Evolutionary conservation across 2,113 vertebrate species (phyloP), one percentile per base, ranked within the genome.

Genomic region (Grammomys surdaster): DNA sequence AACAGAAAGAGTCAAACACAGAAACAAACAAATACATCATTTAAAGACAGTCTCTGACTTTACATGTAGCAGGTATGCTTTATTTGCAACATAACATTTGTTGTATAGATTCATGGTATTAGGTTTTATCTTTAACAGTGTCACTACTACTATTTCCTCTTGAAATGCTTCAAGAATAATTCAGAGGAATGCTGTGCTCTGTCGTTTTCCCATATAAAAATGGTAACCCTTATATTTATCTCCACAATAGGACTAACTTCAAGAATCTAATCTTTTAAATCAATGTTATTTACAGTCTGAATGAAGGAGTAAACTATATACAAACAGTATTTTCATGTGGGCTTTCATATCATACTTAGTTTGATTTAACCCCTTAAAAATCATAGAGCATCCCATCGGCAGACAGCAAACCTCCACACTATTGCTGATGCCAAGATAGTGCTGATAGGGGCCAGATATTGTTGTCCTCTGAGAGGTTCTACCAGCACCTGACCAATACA

Each of bases 181-280:
- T 95, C 63, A 4, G 40, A 94, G 63, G 67, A 97, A 70, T 96
- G 40, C 69, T 97, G 48, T 95, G 97, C 96, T 78, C 93, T 97
- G 77, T 93, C 93, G 96, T 82, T 72, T 92, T 87, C 28, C 7
- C 82, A 94, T 3, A 36, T 40, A 94, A 46, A 77, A 96, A 96
- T 88, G 76, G 13, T 78, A 97, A 89, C 24, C 80, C 46, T 96
- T 92, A 91, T 96, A 48, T 97, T 98, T 97, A 96, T 96, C 76
- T 48, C 48, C 33, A 90, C 65, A 95, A 84, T 60, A 75, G 11
- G 48, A 2, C 33, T 0, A 4, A 86, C 81, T 73, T 96, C 58
- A 69, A 89, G 69, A 97, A 95, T 97, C 75, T 97, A 97, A 93
- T 20, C 33, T 95, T 95, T 92, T 93, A 96, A 96, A 70, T 85